Evolutionary conservation across 2,888 invertebrate genomes (phyloP), one percentile per base, ranked within the genome.

Genomic region (Macrosiphum euphorbiae): DNA sequence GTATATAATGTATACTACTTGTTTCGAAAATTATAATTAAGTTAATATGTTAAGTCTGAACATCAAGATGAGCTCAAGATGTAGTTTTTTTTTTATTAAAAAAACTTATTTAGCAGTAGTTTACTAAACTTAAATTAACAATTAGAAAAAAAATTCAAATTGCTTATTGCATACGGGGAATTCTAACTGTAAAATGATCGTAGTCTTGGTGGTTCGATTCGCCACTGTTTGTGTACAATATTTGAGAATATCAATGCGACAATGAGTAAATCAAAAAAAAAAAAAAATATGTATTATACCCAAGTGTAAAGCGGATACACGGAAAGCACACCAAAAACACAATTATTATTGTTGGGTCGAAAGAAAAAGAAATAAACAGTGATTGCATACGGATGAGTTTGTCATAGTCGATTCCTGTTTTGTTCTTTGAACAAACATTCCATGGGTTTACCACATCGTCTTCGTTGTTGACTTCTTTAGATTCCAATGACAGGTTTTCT

Each of bases 371-470:
- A 44, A 16, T 67, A 90, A 35, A 50, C 7, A 41, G 7, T 16
- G 89, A 67, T 24, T 61, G 96, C 97, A 97, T 96, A 99, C 99
- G 97, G 95, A 99, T 99, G 95, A 99, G 96, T 96, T 99, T 99
- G 95, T 99, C 99, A 96, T 99, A 99, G 96, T 99, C 99, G 94
- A 99, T 97, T 94, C 99, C 99, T 88, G 97, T 97, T 94, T 98
- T 98, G 3, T 98, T 98, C 95, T 97, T 97, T 95, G 98, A 98
- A 24, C 97, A 96, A 0, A 99, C 99, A 96, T 97, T 98, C 99
- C 99, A 99, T 91, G 99, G 99, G 96, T 99, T 98, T 4, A 99
- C 99, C 94, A 98, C 96, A 96, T 99, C 99, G 88, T 98, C 98
- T 20, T 96, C 95, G 20, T 92, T 89, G 84, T 91, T 94, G 85